Evolutionary conservation across 2,888 invertebrate genomes (phyloP), one percentile per base, ranked within the genome.

Genomic region (Odontomyia ornata): DNA sequence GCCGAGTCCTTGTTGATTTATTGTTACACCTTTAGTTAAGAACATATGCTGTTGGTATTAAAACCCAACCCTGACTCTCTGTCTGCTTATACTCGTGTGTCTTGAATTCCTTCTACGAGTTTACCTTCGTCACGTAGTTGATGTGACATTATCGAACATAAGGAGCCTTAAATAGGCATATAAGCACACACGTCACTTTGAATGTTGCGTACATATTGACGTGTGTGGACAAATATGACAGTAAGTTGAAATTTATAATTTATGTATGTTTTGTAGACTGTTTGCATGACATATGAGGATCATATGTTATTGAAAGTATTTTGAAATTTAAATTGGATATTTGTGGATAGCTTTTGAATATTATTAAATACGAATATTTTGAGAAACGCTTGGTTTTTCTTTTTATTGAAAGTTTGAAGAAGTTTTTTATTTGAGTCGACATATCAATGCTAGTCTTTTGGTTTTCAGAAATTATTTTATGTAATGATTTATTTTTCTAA

Each of bases 1-100:
- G 52, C n/a, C 60, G 25, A 25, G 60, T 25, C 60, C 25, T 60
- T 60, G 60, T 60, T 60, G 60, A 60, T 60, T 60, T 60, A 60
- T 60, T 21, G 25, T 60, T 60, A 60, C 52, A 52, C 60, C 60
- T 60, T 60, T 60, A 18, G 60, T 25, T 60, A 60, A 60, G 60
- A 60, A 60, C 60, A 60, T 18, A 60, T 60, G 60, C 18, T 15
- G 23, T 18, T 60, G 21, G 60, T 60, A 25, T 21, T 60, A 60
- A 60, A 25, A 25, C 60, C 60, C 60, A 60, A 60, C 23, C 21
- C 60, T n/a, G 52, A 52, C 52, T 13, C 3, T n/a, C 52, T 52
- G 52, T 18, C 52, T 52, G 13, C 52, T 52, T 52, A 52, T 43
- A 13, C 13, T 9, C 43, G 43, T 43, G 7, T 52, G 52, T 52